Base-by-base conservation (phyloP, 2,888 invertebrate genomes). In the Eupithecia insigniata region DNA sequence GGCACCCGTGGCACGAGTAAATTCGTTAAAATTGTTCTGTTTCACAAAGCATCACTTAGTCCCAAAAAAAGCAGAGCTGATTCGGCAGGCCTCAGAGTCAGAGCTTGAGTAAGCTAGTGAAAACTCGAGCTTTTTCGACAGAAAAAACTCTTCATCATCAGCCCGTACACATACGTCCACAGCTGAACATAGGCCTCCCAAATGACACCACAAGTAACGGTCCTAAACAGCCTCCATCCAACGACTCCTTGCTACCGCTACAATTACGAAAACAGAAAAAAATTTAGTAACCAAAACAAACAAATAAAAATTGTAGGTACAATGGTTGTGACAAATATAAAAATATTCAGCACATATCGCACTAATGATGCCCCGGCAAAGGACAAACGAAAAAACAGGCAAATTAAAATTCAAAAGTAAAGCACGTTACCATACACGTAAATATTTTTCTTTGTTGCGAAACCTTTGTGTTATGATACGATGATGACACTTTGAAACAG, bases 331-430 rank as follows among this genome's bases (percentile, higher is more conserved):
- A n/a, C 2, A 12, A 34, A 62, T 8, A 72, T 66, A 64, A 65
- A 58, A 70, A 39, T 66, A 69, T 70, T 73, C 73, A 67, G 28
- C 22, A 65, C 73, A 60, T 73, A 70, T 61, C 61, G 32, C 69
- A 46, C 55, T 75, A 69, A 71, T 69, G 64, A 73, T 62, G 51
- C 69, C 32, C 36, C 46, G 66, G 66, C 75, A 78, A 72, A 77
- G 71, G n/a, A 74, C 66, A 76, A 73, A 74, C 65, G 66, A 69
- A 79, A 79, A 76, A 68, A 43, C 12, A 58, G 34, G 36, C 30
- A 75, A 74, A 76, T 76, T 73, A 75, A 75, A 77, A 75, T 73
- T 75, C 70, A 72, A 70, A 72, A 72, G 68, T 74, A 64, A 71
- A 71, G 71, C 66, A 65, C 61, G 61, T 43, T n/a, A 51, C 51